Conservation (phyloP, 1,140 invertebrate genomes). For the Drosophila hydei region DNA sequence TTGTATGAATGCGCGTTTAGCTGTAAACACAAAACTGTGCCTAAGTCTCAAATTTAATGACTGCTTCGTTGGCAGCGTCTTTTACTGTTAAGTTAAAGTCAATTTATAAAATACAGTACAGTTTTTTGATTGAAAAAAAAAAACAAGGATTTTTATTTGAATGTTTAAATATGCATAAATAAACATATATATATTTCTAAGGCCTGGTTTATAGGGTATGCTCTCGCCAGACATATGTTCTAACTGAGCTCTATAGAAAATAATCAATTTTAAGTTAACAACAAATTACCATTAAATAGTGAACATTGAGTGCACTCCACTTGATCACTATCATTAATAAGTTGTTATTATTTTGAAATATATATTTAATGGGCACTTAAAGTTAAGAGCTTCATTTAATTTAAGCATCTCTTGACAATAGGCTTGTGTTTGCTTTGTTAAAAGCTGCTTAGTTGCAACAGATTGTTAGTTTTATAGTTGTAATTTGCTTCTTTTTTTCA, state of each 20-base stretch:
- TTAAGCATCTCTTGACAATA: not conserved
- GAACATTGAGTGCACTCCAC: no score
- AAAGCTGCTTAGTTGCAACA: not conserved
- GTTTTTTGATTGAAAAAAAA: slow-evolving; percentile 33
- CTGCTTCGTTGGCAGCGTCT: slow-evolving; percentile 51
- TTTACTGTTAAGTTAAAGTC: slow-evolving; percentile 38
- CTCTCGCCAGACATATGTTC: no score
- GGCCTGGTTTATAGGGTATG: no score
- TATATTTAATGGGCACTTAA: not conserved
- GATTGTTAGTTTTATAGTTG: no score
- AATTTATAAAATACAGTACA: slow-evolving; percentile 40
- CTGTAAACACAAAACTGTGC: slow-evolving; percentile 21
- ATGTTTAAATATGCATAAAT: no score
- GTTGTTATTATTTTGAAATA: not conserved
- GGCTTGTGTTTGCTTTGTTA: not conserved
- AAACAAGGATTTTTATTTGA: no score
- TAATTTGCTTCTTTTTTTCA: no score
- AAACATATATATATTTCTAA: no score
- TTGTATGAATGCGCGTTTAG: slow-evolving; percentile 68
- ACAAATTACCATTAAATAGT: no score
- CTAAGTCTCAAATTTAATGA: slow-evolving; percentile 16
- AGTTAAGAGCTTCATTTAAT: not conserved
- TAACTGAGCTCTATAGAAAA: no score
- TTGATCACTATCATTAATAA: no score
- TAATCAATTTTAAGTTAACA: no score